Evolutionary conservation across 2,797 vertebrate species (phyloP).

Genomic region (Myripristis murdjan): DNA sequence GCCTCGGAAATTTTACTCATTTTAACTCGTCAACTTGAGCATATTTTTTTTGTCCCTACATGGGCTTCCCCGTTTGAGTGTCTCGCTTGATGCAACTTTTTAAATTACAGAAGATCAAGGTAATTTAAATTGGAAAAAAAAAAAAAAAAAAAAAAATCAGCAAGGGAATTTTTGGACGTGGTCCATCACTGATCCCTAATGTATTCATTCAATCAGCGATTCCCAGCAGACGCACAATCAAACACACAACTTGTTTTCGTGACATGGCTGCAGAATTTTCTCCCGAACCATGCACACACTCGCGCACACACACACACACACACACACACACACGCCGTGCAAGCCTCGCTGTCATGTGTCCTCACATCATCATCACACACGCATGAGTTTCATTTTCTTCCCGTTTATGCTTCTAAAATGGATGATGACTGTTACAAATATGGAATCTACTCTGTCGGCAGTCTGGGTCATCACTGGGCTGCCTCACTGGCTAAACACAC

Average conservation of each 20-base stretch:
- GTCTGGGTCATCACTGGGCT: conserved; percentile 6
- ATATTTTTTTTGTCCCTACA: conserved; percentile 17
- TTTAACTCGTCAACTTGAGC: conserved; percentile 34
- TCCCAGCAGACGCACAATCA: not conserved
- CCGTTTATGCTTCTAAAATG: not conserved
- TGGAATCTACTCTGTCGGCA: not conserved
- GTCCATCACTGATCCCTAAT: conserved; percentile 1
- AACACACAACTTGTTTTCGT: too few species aligned
- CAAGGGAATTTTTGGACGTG: conserved; percentile 5
- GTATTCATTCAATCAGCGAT: not conserved
- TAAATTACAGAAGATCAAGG: conserved; percentile 49
- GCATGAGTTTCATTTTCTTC: conserved; percentile 11
- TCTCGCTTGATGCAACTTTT: conserved; percentile 47
- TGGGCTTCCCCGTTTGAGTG: conserved; percentile 23
- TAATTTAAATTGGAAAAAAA: conserved; percentile 34
- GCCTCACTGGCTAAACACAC: conserved; percentile 10
- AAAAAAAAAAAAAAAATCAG: too few species aligned
- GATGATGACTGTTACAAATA: conserved; percentile 10
- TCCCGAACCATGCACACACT: not conserved
- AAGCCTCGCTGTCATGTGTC: conserved; percentile 2
- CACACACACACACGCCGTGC: not conserved
- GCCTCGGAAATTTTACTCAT: conserved; percentile 36
- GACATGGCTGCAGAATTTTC: not conserved
- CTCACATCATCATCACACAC: conserved; percentile 2
- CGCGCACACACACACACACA: conserved; percentile 3